Conservation (phyloP, 2,888 invertebrate species). For the Cephus rjabovi region DNA sequence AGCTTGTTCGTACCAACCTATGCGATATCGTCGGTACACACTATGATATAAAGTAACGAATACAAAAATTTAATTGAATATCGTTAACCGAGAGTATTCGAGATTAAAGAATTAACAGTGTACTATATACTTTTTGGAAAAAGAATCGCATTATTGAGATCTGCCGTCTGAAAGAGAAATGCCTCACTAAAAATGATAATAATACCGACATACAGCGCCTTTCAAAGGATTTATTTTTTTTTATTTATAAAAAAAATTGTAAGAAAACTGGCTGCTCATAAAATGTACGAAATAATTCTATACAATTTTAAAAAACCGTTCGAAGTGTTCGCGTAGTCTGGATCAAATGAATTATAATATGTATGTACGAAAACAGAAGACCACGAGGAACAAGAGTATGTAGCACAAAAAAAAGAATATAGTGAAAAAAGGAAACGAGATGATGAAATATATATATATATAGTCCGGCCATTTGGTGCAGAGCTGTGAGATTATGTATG, state of each 20-base stretch:
- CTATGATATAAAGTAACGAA: not conserved
- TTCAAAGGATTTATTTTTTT: not conserved
- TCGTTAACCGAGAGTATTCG: not conserved
- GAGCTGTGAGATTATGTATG: not conserved
- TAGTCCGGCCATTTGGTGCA: not conserved
- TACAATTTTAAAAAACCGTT: not conserved
- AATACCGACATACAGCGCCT: not conserved
- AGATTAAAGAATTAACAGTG: not conserved
- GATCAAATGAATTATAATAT: not conserved
- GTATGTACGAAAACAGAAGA: not conserved
- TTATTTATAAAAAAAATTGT: no score
- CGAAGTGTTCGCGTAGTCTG: not conserved
- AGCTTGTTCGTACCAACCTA: constrained; percentile 57
- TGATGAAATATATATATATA: not conserved
- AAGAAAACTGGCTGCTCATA: not conserved
- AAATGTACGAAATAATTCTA: not conserved
- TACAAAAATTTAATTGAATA: not conserved
- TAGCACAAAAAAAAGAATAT: not conserved
- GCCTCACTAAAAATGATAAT: not conserved
- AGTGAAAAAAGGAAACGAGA: not conserved
- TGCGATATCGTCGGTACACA: not conserved
- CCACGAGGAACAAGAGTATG: not conserved
- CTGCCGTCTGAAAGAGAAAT: not conserved
- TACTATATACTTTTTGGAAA: not conserved
- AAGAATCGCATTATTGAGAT: not conserved